Evolutionary conservation across 2,113 vertebrate species (phyloP), one percentile per base, ranked within the genome.

Genomic region (Sciurus niger): DNA sequence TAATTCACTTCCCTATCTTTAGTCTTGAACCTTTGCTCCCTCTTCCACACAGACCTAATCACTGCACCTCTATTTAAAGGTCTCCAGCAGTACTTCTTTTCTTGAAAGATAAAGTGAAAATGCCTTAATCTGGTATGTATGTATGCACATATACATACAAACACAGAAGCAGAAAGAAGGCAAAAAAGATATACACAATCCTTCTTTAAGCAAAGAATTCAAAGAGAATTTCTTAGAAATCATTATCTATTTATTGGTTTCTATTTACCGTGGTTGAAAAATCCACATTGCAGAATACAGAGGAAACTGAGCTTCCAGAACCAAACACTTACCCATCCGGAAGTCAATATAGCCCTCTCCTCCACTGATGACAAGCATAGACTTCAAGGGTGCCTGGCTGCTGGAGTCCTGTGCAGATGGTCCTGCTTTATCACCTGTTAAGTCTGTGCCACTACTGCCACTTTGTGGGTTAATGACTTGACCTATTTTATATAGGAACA

Each of bases 311-410:
- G 63, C 9, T 28, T 67, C 43, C n/a, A 73, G 87, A 51, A 76
- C 12, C 76, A 9, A 74, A 1, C 85, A 85, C 99, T 98, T 98
- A 99, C 99, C 99, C 99, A 99, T 99, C 65, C 99, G 99, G 98
- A 99, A 99, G 98, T 99, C 99, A 30, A 99, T 99, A 98, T 99
- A 99, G n/a, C 99, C 99, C 97, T 99, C 99, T 85, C 99, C 99
- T 97, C 99, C 99, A 0, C 99, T 99, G 99, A 99, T 99, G 97
- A 99, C 99, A 98, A 99, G 98, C 99, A 99, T 98, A 0, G 99
- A 99, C 98, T 99, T 99, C 96, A 97, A 97, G 90, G 98, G 98
- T 20, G 98, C 98, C 96, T 99, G 99, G 98, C 87, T 95, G 72
- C 98, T 89, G 12, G 98, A 95, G 34, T 99, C 99, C 80, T 98